phyloP scores from a whole-genome alignment of 2,113 vertebrate genomes.

The Corapipo altera region DNA sequence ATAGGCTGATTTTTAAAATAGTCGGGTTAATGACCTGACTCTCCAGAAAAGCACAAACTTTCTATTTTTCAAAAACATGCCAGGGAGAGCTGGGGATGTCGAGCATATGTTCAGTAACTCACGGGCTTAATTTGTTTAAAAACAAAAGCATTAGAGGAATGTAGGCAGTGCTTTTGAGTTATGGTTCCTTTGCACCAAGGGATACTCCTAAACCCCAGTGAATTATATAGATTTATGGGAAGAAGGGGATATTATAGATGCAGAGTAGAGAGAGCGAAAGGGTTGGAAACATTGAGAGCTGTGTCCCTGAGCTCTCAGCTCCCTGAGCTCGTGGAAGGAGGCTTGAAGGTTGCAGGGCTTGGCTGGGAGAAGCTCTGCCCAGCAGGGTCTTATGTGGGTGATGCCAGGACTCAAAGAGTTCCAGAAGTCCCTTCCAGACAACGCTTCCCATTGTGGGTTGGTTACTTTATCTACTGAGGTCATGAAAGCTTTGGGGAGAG shows the following conservation, averaged over 20 bases:
- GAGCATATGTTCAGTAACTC: slow-evolving; percentile 9
- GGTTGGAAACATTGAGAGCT: background rate
- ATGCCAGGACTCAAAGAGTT: background rate
- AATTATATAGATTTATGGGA: background rate
- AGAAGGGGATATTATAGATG: background rate
- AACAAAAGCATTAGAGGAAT: slow-evolving; percentile 48
- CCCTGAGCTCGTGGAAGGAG: accelerated
- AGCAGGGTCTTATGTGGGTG: background rate
- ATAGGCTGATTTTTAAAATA: slow-evolving; percentile 58
- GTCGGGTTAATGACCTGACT: slow-evolving; percentile 34
- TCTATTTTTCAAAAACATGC: slow-evolving; percentile 6
- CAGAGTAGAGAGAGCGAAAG: background rate
- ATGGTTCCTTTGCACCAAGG: slow-evolving; percentile 21
- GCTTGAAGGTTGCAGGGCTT: background rate
- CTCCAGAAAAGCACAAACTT: slow-evolving; percentile 57
- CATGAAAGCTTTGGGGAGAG: background rate
- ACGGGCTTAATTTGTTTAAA: background rate
- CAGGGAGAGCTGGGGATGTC: background rate
- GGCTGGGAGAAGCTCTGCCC: background rate
- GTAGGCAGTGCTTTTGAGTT: slow-evolving; percentile 17
- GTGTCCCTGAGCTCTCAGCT: background rate
- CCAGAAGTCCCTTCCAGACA: background rate
- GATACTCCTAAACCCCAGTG: background rate
- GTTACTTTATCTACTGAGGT: background rate
- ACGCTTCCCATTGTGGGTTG: accelerated